Conservation (phyloP, 2,113 vertebrate genomes). For the Ciconia maguari region DNA sequence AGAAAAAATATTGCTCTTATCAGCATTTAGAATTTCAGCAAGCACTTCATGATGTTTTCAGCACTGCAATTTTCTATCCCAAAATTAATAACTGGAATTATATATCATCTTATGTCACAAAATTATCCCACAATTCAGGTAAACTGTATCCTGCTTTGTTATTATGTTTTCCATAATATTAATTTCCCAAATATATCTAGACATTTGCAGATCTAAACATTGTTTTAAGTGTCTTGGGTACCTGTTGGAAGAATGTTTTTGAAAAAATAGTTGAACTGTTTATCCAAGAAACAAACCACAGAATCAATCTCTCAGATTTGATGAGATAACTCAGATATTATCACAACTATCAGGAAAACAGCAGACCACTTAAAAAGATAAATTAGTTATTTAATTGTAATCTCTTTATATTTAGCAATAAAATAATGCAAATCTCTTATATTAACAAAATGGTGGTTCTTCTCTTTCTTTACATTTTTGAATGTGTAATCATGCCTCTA, state of each 20-base stretch:
- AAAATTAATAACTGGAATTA: background rate
- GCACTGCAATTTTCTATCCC: background rate
- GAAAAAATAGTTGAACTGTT: background rate
- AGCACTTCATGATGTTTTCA: background rate
- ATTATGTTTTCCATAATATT: background rate
- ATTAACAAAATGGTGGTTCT: background rate
- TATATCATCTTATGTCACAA: background rate
- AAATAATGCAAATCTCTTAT: background rate
- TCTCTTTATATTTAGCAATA: background rate
- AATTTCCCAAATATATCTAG: background rate
- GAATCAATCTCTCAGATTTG: background rate
- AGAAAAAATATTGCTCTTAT: background rate
- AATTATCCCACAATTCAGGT: background rate
- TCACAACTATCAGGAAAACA: background rate
- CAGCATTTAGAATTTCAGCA: background rate
- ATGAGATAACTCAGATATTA: background rate
- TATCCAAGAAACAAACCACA: background rate
- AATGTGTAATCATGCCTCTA: background rate
- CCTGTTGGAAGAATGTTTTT: background rate
- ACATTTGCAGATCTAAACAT: background rate
- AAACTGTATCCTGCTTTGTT: background rate
- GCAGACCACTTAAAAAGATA: background rate
- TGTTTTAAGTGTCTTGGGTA: background rate
- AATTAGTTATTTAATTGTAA: background rate
- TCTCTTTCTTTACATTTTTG: background rate